phyloP scores from a whole-genome alignment of 2,797 vertebrate genomes.

The Pipistrellus pipistrellus region DNA sequence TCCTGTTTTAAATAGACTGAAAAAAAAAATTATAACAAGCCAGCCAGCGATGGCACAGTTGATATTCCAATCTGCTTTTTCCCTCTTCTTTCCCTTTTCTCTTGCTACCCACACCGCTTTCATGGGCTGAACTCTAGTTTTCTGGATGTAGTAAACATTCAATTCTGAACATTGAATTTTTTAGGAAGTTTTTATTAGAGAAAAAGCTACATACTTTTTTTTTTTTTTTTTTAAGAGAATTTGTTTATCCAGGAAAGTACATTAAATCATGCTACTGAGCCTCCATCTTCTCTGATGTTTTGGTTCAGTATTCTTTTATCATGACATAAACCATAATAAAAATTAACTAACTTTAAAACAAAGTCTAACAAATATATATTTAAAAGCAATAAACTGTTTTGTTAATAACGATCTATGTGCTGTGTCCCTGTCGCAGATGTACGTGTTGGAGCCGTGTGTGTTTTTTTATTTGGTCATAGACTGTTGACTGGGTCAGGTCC shows the following conservation, averaged over 20 bases:
- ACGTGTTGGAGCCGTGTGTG: neutral
- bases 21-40: neutral
- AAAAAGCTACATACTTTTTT: conserved; percentile 50
- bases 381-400: conserved; percentile 63
- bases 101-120: neutral
- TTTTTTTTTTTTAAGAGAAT: neutral
- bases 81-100: neutral
- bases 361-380: conserved; percentile 42
- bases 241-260: conserved; percentile 53
- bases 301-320: conserved; percentile 66
- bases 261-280: conserved; percentile 70
- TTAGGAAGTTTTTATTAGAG: conserved; percentile 38
- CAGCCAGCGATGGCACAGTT: neutral
- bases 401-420: conserved; percentile 3
- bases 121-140: neutral
- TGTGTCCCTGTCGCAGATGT: neutral
- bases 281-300: conserved; percentile 52
- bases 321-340: conserved; percentile 13
- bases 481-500: neutral
- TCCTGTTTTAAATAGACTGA: conserved; percentile 54
- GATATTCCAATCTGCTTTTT: neutral
- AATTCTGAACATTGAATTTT: conserved; percentile 49
- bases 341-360: conserved; percentile 36
- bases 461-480: neutral
- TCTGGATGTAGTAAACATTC: conserved; percentile 4